These are phyloP conservation scores for Danio aesculapii DNA, from an alignment of 2,797 vertebrate genomes.

Conservation along the genomic window DNA sequence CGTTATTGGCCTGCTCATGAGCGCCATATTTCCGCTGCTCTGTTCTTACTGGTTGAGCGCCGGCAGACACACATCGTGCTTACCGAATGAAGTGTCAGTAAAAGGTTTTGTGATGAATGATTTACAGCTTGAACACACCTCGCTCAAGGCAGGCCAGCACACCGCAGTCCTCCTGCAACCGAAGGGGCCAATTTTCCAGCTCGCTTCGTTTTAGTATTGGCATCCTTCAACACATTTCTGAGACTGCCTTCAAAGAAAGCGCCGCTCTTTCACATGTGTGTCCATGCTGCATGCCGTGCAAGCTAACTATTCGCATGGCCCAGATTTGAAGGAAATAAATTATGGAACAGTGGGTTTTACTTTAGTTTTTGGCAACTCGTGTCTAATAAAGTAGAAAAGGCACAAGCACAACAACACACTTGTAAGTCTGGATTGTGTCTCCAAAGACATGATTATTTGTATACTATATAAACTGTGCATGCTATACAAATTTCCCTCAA, in stretches of 20 bases:
- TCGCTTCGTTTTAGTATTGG: conserved; percentile 54
- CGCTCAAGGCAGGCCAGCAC: conserved; percentile 47
- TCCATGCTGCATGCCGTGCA: conserved; percentile 70
- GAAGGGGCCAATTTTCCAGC: conserved; percentile 38
- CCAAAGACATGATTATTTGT: too few relatives aligned
- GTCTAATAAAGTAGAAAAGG: conserved; percentile 47
- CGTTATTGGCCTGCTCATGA: conserved; percentile 31
- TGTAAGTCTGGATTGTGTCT: too few relatives aligned
- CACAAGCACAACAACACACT: not conserved
- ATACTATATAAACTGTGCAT: too few relatives aligned
- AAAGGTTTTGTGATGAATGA: conserved; percentile 68
- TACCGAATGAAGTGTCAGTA: conserved; percentile 61
- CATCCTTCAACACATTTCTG: conserved; percentile 48
- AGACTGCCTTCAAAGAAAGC: conserved; percentile 44
- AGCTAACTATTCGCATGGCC: conserved; percentile 74
- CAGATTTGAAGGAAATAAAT: conserved; percentile 79
- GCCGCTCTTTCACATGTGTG: conserved; percentile 34
- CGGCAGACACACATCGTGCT: conserved; percentile 11
- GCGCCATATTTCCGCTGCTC: not conserved
- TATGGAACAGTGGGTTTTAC: conserved; percentile 74
- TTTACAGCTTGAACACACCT: conserved; percentile 61
- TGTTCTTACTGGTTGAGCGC: conserved; percentile 16
- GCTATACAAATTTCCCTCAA: too few relatives aligned
- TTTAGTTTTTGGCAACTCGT: conserved; percentile 65
- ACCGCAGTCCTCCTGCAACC: conserved; percentile 41